Base-by-base conservation (phyloP, 2,113 vertebrate genomes). In the Lucifuga dentata region DNA sequence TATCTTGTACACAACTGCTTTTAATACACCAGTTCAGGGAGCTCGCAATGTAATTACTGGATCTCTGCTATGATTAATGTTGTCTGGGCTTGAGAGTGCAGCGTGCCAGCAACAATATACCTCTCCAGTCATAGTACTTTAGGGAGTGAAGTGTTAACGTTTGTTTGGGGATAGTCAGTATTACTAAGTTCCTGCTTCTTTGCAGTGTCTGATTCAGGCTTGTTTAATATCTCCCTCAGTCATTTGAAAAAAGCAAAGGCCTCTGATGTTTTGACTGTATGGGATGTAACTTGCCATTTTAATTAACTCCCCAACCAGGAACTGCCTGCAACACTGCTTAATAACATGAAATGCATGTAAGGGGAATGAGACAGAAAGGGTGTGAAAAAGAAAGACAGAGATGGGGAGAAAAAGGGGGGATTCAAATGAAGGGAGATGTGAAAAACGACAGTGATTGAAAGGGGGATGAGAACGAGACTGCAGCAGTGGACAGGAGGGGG, bases 281-380 rank as follows among this genome's bases (percentile, higher is more conserved):
- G 84, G 86, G 89, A 62, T 92, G 88, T 76, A 88, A 89, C 86
- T 90, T 87, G 85, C 88, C 82, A 89, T 91, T 91, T 92, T 92
- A 93, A 93, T 93, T 91, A 93, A 92, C 88, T 92, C 77, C 81
- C 84, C 76, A 89, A 88, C 76, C 80, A 87, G 78, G 50, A 89
- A 80, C 68, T 75, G 87, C 75, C 81, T 76, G 80, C 74, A 73
- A 86, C 76, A 65, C 76, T 64, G 65, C 77, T 86, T 81, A 88
- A 89, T 89, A 90, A 88, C 76, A 83, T 85, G 81, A 84, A 84
- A 79, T 41, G 76, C 66, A 78, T 35, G 69, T 61, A 71, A 44
- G 16, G 61, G 61, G 40, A 46, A 51, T 60, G 21, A 79, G 23
- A 36, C 36, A 56, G 44, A 73, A 39, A 62, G 48, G 5, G 7